Conservation (phyloP, 2,113 vertebrate species). For the Sorex araneus region DNA sequence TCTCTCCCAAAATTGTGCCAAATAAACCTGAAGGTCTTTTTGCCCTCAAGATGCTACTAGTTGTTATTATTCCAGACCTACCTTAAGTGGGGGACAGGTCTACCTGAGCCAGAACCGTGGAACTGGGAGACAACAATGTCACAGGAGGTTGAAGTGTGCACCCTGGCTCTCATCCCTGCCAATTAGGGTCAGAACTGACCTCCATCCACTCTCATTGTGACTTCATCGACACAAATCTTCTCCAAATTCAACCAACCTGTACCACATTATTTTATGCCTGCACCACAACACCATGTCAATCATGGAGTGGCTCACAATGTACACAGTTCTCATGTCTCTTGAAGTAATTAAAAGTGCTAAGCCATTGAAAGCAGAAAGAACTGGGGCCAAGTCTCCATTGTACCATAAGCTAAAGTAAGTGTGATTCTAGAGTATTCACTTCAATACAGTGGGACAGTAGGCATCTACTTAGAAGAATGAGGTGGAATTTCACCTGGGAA, state of each 20-base stretch:
- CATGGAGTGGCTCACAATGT: neutral
- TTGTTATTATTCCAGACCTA: neutral
- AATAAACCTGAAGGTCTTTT: constrained; percentile 5
- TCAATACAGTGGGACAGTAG: neutral
- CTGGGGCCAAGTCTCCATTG: neutral
- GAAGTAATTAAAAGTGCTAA: neutral
- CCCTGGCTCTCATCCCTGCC: neutral
- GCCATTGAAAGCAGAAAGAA: neutral
- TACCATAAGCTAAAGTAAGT: neutral
- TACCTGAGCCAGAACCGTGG: neutral
- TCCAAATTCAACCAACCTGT: neutral
- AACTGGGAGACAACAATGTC: neutral
- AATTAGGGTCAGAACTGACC: neutral
- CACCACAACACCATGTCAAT: neutral
- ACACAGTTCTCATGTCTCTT: neutral
- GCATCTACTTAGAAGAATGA: constrained; percentile 36
- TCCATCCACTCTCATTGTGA: neutral
- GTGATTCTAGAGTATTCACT: neutral
- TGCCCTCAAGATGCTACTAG: neutral
- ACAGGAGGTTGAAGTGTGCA: neutral
- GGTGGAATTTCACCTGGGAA: constrained; percentile 1
- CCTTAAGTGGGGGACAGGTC: neutral
- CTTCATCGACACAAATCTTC: neutral
- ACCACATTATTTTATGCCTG: constrained; percentile 1
- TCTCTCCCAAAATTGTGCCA: neutral